phyloP scores from a whole-genome alignment of 2,113 vertebrate species.

The Caracal caracal region DNA sequence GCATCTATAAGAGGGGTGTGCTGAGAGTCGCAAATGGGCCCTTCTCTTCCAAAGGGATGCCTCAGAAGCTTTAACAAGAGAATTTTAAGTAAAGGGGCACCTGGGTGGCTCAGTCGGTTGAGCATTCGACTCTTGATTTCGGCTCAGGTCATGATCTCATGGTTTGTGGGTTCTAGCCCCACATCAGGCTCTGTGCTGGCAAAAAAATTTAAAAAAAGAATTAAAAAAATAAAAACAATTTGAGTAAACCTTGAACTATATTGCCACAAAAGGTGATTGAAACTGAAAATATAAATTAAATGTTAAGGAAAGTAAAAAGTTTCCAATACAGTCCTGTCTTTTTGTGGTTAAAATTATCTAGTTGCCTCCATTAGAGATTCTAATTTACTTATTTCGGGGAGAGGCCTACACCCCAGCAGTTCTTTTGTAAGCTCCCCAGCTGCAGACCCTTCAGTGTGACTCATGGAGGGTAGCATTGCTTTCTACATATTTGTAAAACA shows the following conservation, averaged over 20 bases:
- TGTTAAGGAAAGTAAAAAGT: neutral
- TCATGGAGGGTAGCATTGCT: neutral
- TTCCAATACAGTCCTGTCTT: neutral
- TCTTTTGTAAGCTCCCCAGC: neutral
- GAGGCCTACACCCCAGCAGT: neutral
- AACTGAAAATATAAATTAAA: constrained; percentile 23
- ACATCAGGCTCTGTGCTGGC: too few relatives aligned
- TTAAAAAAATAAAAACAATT: constrained; percentile 30
- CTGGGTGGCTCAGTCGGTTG: too few relatives aligned
- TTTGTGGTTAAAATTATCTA: neutral
- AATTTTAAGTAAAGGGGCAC: neutral
- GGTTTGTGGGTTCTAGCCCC: too few relatives aligned
- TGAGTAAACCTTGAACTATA: neutral
- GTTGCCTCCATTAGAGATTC: neutral
- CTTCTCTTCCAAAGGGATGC: neutral
- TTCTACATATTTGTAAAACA: neutral
- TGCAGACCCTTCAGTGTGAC: neutral
- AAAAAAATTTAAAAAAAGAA: neutral
- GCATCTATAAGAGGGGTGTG: neutral
- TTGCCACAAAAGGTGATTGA: neutral
- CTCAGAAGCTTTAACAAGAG: neutral
- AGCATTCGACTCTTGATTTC: too few relatives aligned
- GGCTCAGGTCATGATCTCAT: too few relatives aligned
- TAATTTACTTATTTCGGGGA: neutral
- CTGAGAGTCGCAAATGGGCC: neutral